Percentiles rank a stretch among this genome's conserved stretches.
phyloP scores from a whole-genome alignment of 2,113 vertebrate species.

The Benitochromis conjunctus region DNA sequence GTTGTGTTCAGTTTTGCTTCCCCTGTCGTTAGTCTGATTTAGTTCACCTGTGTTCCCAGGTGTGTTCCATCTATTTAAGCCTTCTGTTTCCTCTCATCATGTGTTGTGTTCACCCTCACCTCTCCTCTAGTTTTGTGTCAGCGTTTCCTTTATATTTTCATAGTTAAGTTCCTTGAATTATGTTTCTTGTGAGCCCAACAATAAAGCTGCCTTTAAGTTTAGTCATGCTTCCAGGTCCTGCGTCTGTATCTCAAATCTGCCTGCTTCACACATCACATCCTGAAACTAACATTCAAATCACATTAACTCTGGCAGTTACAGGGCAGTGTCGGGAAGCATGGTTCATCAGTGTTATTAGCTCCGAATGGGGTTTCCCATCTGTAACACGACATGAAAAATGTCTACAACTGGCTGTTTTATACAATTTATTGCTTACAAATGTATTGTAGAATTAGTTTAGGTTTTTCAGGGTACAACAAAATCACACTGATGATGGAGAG shows the following conservation, averaged over 20 bases:
- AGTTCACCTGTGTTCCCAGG: neutral
- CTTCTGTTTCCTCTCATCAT: neutral
- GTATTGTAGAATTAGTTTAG: neutral
- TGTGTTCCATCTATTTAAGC: neutral
- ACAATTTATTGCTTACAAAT: neutral
- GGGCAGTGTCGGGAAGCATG: rapidly evolving
- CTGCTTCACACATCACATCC: neutral
- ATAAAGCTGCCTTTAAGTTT: neutral
- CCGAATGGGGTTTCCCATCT: neutral
- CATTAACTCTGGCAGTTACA: rapidly evolving
- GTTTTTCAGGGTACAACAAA: neutral
- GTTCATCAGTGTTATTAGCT: neutral
- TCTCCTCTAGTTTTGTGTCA: neutral
- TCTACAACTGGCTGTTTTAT: neutral
- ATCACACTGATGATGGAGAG: rapidly evolving
- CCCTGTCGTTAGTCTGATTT: neutral
- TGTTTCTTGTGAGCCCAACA: neutral
- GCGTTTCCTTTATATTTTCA: rapidly evolving
- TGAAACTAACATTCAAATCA: neutral
- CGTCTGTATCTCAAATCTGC: neutral
- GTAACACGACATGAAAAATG: neutral
- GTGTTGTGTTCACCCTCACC: neutral
- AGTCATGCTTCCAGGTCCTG: neutral
- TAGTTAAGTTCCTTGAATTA: neutral
- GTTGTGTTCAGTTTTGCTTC: neutral